phyloP scores from a whole-genome alignment of 2,888 invertebrate species.

The Drosophila kanekoi region DNA sequence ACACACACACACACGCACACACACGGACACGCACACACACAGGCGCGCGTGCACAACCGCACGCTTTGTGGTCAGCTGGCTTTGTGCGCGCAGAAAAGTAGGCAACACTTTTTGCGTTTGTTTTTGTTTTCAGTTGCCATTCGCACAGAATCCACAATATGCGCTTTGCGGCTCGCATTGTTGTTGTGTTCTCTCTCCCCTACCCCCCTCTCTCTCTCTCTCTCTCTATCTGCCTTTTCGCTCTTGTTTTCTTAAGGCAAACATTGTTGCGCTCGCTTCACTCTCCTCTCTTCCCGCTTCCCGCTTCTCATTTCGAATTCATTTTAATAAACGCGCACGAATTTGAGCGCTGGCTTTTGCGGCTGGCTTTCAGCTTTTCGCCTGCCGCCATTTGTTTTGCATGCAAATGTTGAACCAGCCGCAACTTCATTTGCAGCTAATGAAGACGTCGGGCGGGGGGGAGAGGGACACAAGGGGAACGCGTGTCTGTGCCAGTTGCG shows the following conservation, averaged over 20 bases:
- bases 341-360: conserved; percentile 71
- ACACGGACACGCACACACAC: conserved; percentile 17
- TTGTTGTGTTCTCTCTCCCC: conserved; percentile 3
- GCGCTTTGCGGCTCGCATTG: conserved; percentile 59
- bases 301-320: conserved; percentile 70
- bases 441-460: conserved; percentile 48
- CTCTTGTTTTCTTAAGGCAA: conserved; percentile 21
- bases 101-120: conserved; percentile 53
- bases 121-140: conserved; percentile 27
- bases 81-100: conserved; percentile 55
- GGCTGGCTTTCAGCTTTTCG: conserved; percentile 49
- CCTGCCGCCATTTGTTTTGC: conserved; percentile 57
- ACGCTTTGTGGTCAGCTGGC: conserved; percentile 68
- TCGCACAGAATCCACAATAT: conserved; percentile 44
- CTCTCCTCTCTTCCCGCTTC: background rate
- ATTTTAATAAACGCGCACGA: conserved; percentile 77
- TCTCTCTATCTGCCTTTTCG: background rate
- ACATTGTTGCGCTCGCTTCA: conserved; percentile 16
- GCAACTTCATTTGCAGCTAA: conserved; percentile 77
- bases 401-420: conserved; percentile 67
- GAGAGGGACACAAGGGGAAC: background rate
- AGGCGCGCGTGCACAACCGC: conserved; percentile 17
- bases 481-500: conserved; percentile 5
- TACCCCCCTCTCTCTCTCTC: background rate
- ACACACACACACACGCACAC: conserved; percentile 12